Conservation (phyloP, 1,140 invertebrate species). For the Zaprionus ornatus region DNA sequence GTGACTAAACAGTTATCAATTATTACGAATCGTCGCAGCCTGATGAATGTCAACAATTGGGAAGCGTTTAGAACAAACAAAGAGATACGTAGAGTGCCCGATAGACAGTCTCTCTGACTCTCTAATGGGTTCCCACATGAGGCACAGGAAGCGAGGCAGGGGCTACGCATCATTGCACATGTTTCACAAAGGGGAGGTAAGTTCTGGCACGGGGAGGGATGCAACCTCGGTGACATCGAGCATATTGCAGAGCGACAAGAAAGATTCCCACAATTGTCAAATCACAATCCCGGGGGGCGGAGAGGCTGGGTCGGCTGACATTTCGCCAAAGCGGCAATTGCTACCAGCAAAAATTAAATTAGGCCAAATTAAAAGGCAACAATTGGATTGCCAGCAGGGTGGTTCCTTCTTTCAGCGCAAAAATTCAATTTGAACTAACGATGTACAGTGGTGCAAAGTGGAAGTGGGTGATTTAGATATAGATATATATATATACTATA, state of each 20-base stretch:
- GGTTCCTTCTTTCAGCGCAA: conserved; percentile 2
- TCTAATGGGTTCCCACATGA: conserved; percentile 56
- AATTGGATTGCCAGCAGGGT: conserved; percentile 21
- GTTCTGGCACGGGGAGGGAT: conserved; percentile 21
- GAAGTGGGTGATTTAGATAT: background rate
- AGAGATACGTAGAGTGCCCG: conserved; percentile 5
- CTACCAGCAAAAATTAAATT: conserved; percentile 77
- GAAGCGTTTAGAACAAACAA: conserved; percentile 40
- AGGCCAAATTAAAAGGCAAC: conserved; percentile 72
- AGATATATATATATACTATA: background rate
- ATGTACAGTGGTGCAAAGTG: background rate
- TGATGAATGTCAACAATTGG: conserved; percentile 54
- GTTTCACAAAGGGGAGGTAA: conserved; percentile 32
- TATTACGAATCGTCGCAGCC: conserved; percentile 55
- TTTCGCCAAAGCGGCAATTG: conserved; percentile 23
- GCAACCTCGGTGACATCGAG: conserved; percentile 36
- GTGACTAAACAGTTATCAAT: conserved; percentile 80
- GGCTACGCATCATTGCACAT: conserved; percentile 66
- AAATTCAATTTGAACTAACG: background rate
- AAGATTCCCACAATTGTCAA: conserved; percentile 75
- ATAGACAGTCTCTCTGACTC: background rate
- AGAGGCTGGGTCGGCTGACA: background rate
- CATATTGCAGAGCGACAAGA: conserved; percentile 54
- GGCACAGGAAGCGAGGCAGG: conserved; percentile 26
- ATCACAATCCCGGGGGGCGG: conserved; percentile 54